Conservation (phyloP, 2,888 invertebrate species). For the Abrostola tripartita region DNA sequence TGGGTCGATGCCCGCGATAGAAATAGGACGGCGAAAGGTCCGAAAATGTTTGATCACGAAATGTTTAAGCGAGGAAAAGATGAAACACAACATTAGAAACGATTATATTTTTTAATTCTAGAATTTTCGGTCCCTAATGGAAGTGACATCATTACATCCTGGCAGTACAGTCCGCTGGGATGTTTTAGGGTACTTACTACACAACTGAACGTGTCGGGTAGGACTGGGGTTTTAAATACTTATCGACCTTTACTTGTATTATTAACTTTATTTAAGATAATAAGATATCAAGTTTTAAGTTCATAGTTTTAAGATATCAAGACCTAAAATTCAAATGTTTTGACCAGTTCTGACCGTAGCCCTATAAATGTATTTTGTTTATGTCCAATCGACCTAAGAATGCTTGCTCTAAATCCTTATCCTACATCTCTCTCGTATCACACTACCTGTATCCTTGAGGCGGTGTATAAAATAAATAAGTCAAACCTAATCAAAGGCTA, state of each 20-base stretch:
- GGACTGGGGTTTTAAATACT: constrained; percentile 12
- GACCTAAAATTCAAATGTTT: too few relatives aligned
- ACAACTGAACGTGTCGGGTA: constrained; percentile 20
- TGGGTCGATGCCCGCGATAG: constrained; percentile 39
- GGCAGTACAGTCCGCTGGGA: constrained; percentile 12
- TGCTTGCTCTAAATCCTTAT: too few relatives aligned
- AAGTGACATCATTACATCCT: constrained; percentile 18
- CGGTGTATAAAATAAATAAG: not conserved
- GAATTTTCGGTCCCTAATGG: constrained; percentile 10
- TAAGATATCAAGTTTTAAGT: too few relatives aligned
- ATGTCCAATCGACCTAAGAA: too few relatives aligned
- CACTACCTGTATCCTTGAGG: too few relatives aligned
- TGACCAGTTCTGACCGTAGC: too few relatives aligned
- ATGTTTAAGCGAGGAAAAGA: constrained; percentile 5
- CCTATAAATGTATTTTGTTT: too few relatives aligned
- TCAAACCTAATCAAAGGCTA: not conserved
- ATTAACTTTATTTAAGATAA: too few relatives aligned
- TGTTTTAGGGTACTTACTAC: constrained; percentile 12
- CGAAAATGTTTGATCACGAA: too few relatives aligned
- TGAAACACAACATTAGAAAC: not conserved
- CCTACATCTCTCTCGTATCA: too few relatives aligned
- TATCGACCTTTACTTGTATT: too few relatives aligned
- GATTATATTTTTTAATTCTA: not conserved
- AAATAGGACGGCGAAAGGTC: constrained; percentile 16
- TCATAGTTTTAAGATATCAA: too few relatives aligned